Evolutionary conservation across 2,113 vertebrate genomes (phyloP).

Genomic region (Syngnathoides biaculeatus): DNA sequence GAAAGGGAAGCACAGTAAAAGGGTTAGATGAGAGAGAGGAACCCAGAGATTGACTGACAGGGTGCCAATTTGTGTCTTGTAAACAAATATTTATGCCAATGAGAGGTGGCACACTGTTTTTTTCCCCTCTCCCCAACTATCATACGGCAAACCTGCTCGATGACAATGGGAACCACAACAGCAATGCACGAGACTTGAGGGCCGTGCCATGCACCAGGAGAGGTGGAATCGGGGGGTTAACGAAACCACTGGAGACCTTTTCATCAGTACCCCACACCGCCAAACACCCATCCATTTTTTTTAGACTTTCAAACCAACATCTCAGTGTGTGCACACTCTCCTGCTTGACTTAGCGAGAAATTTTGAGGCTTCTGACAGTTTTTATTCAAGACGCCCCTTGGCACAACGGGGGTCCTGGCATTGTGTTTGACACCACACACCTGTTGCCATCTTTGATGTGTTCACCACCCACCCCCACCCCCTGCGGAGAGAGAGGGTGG

Average conservation of each 20-base stretch:
- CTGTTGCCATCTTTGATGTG: constrained; percentile 71
- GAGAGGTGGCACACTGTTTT: constrained; percentile 60
- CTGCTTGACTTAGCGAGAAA: constrained; percentile 50
- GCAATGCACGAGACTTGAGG: constrained; percentile 48
- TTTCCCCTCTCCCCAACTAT: constrained; percentile 16
- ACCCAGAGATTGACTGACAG: constrained; percentile 66
- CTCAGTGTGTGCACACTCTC: constrained; percentile 2
- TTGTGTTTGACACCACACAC: constrained; percentile 70
- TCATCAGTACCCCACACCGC: constrained; percentile 22
- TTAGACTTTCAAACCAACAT: constrained; percentile 28
- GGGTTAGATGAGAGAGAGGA: constrained; percentile 39
- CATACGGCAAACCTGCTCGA: constrained; percentile 47
- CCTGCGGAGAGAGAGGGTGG: too few species aligned
- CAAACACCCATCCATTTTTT: constrained; percentile 33
- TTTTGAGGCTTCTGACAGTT: constrained; percentile 61
- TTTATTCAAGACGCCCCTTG: constrained; percentile 54
- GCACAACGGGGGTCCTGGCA: constrained; percentile 54
- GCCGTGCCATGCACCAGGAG: constrained; percentile 51
- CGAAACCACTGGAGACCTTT: constrained; percentile 49
- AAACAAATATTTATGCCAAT: constrained; percentile 72
- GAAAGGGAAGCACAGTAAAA: constrained; percentile 34
- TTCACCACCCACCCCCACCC: constrained; percentile 35
- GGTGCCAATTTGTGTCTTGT: constrained; percentile 71
- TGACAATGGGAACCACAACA: constrained; percentile 56
- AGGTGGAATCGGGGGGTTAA: constrained; percentile 59